Conservation (phyloP, 53 echinoderm and acorn worm species). For the Luidia sarsii region DNA sequence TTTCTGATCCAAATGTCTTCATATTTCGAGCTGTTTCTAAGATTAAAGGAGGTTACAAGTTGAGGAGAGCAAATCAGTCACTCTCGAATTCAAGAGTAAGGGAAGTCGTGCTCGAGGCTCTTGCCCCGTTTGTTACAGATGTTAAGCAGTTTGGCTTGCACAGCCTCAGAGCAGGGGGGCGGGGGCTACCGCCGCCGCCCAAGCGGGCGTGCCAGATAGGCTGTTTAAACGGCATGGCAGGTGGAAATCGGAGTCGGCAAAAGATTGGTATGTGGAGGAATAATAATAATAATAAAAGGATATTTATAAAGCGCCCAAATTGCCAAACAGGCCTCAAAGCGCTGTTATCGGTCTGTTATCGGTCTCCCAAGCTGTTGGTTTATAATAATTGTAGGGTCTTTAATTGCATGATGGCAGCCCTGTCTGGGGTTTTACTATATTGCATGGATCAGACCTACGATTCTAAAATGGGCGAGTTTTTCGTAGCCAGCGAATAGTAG, state of each 20-base stretch:
- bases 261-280: slow-evolving; percentile 52
- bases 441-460: slow-evolving; percentile 10
- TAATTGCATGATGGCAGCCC: neutral
- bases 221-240: slow-evolving; percentile 37
- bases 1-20: neutral
- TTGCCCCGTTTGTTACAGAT: slow-evolving; percentile 37
- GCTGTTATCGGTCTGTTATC: too few species aligned
- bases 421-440: neutral
- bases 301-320: too few species aligned
- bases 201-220: slow-evolving; percentile 46
- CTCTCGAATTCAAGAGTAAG: slow-evolving; percentile 1
- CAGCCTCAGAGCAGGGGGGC: slow-evolving; percentile 37
- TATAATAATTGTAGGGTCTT: neutral
- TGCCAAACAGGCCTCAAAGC: too few species aligned
- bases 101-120: slow-evolving; percentile 26
- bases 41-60: slow-evolving; percentile 15
- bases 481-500: slow-evolving; percentile 13
- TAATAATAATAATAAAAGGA: too few species aligned
- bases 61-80: neutral
- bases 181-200: slow-evolving; percentile 38
- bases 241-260: slow-evolving; percentile 23
- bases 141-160: slow-evolving; percentile 26
- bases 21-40: slow-evolving; percentile 10
- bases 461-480: slow-evolving; percentile 18
- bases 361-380: neutral